Conservation (phyloP, 2,797 vertebrate genomes). For the Halcyon chelicuti region DNA sequence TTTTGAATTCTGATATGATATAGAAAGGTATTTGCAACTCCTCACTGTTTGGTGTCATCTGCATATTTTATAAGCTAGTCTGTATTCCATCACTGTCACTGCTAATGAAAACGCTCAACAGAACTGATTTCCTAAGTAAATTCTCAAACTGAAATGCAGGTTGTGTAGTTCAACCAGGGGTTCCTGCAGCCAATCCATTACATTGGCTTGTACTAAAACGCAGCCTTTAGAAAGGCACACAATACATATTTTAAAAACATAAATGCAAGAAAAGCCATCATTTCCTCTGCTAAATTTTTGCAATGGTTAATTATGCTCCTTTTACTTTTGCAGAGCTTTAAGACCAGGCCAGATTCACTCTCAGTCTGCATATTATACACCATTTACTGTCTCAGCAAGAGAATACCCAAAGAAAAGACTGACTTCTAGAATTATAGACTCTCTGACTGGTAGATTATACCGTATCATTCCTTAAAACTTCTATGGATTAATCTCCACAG, state of each 20-base stretch:
- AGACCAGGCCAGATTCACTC: neutral
- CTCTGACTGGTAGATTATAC: neutral
- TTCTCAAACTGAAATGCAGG: neutral
- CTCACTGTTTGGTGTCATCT: conserved; percentile 31
- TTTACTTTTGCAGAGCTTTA: neutral
- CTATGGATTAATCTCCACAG: neutral
- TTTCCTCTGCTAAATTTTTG: neutral
- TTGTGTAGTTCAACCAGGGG: neutral
- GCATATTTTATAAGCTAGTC: conserved; percentile 49
- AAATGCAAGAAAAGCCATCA: neutral
- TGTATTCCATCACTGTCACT: conserved; percentile 11
- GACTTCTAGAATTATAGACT: neutral
- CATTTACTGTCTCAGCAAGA: neutral
- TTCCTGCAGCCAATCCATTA: neutral
- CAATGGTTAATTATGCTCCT: neutral
- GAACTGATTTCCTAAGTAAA: conserved; percentile 37
- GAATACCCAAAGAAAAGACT: neutral
- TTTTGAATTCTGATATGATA: conserved; percentile 40
- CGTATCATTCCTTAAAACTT: neutral
- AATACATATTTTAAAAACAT: neutral
- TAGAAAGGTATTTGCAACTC: neutral
- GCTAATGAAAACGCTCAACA: conserved; percentile 3
- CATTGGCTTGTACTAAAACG: neutral
- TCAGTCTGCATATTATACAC: neutral
- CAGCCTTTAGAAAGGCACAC: neutral